Percentiles rank a stretch among this genome's conserved stretches.
phyloP scores from a whole-genome alignment of 2,888 invertebrate genomes.

The Yponomeuta evonymella region DNA sequence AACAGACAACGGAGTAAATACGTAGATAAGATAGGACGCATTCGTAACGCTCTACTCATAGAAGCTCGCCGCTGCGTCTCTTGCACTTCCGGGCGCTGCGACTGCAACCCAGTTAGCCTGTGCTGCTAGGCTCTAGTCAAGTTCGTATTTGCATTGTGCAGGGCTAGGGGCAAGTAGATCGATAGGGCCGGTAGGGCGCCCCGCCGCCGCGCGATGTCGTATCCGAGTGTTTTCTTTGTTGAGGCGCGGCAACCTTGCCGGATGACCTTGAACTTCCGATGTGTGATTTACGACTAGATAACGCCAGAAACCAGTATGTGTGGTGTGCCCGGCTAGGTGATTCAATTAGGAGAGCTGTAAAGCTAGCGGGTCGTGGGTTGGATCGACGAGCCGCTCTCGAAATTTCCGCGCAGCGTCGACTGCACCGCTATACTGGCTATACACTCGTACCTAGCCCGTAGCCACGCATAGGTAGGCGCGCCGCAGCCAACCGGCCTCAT shows the following conservation, averaged over 20 bases:
- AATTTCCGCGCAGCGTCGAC: background rate
- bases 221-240: slow-evolving; percentile 27
- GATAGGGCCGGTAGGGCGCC: background rate
- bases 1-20: no score
- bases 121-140: background rate
- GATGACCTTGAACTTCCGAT: slow-evolving; percentile 49
- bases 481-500: background rate
- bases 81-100: no score
- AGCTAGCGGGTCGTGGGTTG: background rate
- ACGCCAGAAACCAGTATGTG: background rate
- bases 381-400: background rate
- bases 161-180: background rate
- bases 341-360: background rate
- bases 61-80: no score
- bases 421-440: background rate
- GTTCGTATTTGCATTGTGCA: background rate
- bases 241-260: slow-evolving; percentile 45
- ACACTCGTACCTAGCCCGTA: background rate
- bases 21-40: no score
- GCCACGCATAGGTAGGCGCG: background rate
- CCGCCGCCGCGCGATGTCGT: background rate
- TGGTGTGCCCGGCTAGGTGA: background rate
- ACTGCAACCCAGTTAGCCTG: background rate
- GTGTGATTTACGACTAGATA: background rate
- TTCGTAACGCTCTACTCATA: no score